These are phyloP conservation scores for Sthenelais limicola DNA, from an alignment of 2,888 invertebrate species.

Conservation along the genomic window DNA sequence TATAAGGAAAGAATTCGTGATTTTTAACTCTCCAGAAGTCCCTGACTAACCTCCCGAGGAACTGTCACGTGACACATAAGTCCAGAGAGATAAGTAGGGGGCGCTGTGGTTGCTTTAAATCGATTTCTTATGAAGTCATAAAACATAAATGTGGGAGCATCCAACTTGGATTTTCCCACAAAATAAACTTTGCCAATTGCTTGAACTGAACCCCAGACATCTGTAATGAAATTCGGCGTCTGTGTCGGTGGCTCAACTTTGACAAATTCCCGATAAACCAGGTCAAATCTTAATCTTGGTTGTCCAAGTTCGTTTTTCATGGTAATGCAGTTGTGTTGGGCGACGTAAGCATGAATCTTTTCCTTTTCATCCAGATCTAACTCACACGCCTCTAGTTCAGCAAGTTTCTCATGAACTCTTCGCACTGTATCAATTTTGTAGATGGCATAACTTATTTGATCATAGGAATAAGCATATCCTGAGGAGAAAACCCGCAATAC, in stretches of 20 bases:
- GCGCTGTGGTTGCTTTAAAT: constrained; percentile 29
- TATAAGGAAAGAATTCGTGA: no score
- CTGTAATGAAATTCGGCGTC: constrained; percentile 32
- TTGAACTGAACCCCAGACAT: constrained; percentile 42
- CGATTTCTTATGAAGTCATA: constrained; percentile 21
- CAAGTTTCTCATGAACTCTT: neutral
- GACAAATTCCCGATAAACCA: neutral
- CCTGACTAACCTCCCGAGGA: no score
- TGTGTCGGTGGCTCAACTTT: neutral
- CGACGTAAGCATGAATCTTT: constrained; percentile 41
- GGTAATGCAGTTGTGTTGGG: neutral
- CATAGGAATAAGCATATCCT: constrained; percentile 31
- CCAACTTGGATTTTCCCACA: constrained; percentile 20
- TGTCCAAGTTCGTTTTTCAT: constrained; percentile 40
- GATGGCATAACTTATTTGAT: constrained; percentile 22
- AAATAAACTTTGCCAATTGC: constrained; percentile 36
- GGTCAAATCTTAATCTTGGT: constrained; percentile 25
- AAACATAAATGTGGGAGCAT: constrained; percentile 33
- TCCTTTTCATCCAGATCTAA: constrained; percentile 34
- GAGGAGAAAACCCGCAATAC: constrained; percentile 30
- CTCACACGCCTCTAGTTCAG: constrained; percentile 32
- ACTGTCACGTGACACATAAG: constrained; percentile 33
- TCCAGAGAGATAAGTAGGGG: constrained; percentile 31
- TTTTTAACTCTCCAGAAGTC: no score
- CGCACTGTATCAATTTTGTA: constrained; percentile 34